Base-by-base conservation (phyloP, 2,797 vertebrate genomes). In the Helarctos malayanus region DNA sequence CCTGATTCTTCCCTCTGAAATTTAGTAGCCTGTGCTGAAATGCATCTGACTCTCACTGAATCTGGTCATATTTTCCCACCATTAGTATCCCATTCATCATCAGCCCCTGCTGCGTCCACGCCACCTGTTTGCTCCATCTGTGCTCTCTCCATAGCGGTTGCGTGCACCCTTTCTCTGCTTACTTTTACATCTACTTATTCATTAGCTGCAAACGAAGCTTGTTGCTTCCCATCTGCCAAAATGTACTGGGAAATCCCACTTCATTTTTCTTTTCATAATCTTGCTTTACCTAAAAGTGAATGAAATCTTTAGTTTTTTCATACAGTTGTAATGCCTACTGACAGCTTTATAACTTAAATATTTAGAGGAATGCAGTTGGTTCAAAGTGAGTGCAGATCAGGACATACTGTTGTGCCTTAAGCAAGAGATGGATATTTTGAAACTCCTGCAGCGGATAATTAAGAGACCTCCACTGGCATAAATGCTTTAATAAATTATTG, bases 101-200 rank as follows among this genome's bases (percentile, higher is more conserved):
- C 95, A 92, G 32, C 95, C 98, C 97, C 92, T 96, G 96, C 98
- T 98, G 95, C 82, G 71, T 68, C 97, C 96, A 94, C 38, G 63
- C 97, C 98, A 98, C 98, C 98, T 98, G 98, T 97, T 82, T 96
- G 97, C 96, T 98, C 98, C 98, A 98, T 98, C 98, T 98, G 98
- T 97, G 97, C 85, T 87, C 45, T 95, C 97, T 92, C 95, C 56
- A 4, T 83, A 21, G 97, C 45, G 61, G 78, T 95, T 97, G 95
- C 91, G 97, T 98, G 18, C 57, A 93, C 93, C 71, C 81, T 29
- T 41, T 95, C 80, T 98, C 97, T 95, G 68, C 90, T 95, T 98
- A 94, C 84, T 89, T 97, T 96, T 93, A 61, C 47, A 35, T 94
- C 92, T 65, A 56, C 15, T 76, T 88, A 18, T 35, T 93, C 47